Evolutionary conservation across 2,113 vertebrate species (phyloP).

Genomic region (Mesitornis unicolor): DNA sequence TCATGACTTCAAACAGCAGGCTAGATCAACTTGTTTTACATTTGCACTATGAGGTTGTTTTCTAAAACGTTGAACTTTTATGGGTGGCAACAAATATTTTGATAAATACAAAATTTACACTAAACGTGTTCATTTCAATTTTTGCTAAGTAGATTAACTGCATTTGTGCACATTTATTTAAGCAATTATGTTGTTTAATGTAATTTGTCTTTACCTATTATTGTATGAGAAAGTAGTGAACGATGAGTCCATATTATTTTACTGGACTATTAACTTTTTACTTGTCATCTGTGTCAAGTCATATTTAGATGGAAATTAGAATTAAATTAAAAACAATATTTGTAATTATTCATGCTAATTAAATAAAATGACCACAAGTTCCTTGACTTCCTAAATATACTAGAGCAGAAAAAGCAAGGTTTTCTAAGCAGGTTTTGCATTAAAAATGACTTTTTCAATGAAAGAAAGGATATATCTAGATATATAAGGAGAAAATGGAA

Average conservation of each 20-base stretch:
- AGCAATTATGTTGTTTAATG: slow-evolving; percentile 45
- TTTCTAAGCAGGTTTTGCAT: not conserved
- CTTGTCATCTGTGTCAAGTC: slow-evolving; percentile 51
- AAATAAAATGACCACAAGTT: slow-evolving; percentile 42
- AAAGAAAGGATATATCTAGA: not conserved
- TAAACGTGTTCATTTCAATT: not conserved
- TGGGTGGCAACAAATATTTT: not conserved
- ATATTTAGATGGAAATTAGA: slow-evolving; percentile 52
- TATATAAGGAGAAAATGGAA: not conserved
- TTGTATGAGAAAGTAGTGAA: slow-evolving; percentile 29
- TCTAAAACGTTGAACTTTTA: not conserved
- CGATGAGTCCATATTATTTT: slow-evolving; percentile 16
- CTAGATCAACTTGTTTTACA: not conserved
- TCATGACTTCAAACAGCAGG: not conserved
- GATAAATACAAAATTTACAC: not conserved
- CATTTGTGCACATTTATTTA: slow-evolving; percentile 13
- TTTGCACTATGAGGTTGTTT: not conserved
- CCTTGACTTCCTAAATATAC: not conserved
- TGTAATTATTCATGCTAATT: slow-evolving; percentile 61
- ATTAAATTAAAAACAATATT: slow-evolving; percentile 46
- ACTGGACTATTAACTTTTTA: slow-evolving; percentile 51
- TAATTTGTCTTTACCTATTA: slow-evolving; percentile 52
- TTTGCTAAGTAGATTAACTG: not conserved
- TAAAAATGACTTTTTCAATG: not conserved
- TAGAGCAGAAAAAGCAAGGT: not conserved